Percentiles rank a stretch among this genome's conserved stretches.
Evolutionary conservation across 2,113 vertebrate genomes (phyloP).

Genomic region (Ochotona curzoniae): DNA sequence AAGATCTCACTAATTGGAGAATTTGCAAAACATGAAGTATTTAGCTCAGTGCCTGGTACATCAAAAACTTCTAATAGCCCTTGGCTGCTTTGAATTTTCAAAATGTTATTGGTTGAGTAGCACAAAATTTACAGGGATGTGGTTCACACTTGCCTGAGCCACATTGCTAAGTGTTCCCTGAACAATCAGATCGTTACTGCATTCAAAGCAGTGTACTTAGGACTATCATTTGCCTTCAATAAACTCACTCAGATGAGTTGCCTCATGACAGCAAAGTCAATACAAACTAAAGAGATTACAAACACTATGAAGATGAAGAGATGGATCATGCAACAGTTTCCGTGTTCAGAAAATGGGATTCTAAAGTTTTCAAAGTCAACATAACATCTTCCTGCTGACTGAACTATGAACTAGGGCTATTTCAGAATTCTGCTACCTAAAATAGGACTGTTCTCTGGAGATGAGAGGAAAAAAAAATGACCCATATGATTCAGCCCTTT

Average conservation of each 20-base stretch:
- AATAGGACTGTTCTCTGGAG: not conserved
- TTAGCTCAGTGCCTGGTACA: not conserved
- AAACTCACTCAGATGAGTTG: not conserved
- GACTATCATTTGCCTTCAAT: not conserved
- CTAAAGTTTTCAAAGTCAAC: not conserved
- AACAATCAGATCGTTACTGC: not conserved
- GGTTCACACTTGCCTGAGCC: not conserved
- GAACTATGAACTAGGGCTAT: not conserved
- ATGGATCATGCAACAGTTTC: not conserved
- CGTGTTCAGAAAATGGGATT: not conserved
- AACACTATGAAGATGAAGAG: not conserved
- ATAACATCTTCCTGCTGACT: not conserved
- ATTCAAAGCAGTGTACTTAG: not conserved
- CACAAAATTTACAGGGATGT: not conserved
- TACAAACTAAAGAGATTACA: not conserved
- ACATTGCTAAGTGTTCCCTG: not conserved
- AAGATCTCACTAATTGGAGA: not conserved
- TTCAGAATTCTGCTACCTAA: not conserved
- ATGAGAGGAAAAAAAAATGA: not conserved
- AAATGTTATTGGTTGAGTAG: not conserved
- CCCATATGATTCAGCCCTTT: not conserved
- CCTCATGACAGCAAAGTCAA: conserved; percentile 20
- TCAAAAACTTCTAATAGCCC: not conserved
- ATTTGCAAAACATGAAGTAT: conserved; percentile 1
- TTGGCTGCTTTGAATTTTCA: not conserved